Percentiles rank a stretch among this genome's conserved stretches.
These are phyloP conservation scores for Plagodis pulveraria DNA, from an alignment of 2,888 invertebrate species.

Conservation along the genomic window DNA sequence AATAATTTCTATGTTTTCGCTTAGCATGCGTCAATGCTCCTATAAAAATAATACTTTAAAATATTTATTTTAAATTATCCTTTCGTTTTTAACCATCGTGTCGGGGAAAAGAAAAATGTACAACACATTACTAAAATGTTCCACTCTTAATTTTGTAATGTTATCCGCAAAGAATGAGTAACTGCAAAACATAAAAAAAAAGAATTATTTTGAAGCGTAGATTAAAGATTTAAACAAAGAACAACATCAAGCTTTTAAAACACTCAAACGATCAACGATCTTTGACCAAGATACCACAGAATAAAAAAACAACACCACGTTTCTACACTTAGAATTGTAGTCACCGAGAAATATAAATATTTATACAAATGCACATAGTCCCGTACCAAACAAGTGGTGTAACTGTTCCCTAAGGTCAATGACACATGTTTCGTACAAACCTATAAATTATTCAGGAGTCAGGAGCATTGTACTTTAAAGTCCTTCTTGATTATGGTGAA, in stretches of 20 bases:
- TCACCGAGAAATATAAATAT: slow-evolving; percentile 19
- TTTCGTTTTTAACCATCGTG: too few species aligned
- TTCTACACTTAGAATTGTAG: slow-evolving; percentile 1
- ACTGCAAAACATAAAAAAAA: too few species aligned
- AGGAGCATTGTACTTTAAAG: background rate
- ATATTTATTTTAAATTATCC: too few species aligned
- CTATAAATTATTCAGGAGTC: slow-evolving; percentile 18
- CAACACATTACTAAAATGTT: too few species aligned
- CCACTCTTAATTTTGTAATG: too few species aligned
- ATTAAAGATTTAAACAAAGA: too few species aligned
- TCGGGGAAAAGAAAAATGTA: too few species aligned
- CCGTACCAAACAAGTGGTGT: slow-evolving; percentile 15
- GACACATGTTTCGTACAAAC: slow-evolving; percentile 10
- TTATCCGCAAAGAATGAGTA: too few species aligned
- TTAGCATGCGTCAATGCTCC: too few species aligned
- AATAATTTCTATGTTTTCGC: too few species aligned
- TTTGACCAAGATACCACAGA: slow-evolving; percentile 13
- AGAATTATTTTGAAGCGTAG: too few species aligned
- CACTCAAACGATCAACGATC: slow-evolving; percentile 18
- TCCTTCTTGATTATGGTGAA: slow-evolving; percentile 9
- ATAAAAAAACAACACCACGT: background rate
- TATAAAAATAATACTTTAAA: too few species aligned
- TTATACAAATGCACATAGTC: slow-evolving; percentile 19
- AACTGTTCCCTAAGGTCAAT: slow-evolving; percentile 23
- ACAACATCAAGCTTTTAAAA: background rate